These are phyloP conservation scores for Platichthys stellatus DNA, from an alignment of 2,113 vertebrate species.

Conservation along the genomic window DNA sequence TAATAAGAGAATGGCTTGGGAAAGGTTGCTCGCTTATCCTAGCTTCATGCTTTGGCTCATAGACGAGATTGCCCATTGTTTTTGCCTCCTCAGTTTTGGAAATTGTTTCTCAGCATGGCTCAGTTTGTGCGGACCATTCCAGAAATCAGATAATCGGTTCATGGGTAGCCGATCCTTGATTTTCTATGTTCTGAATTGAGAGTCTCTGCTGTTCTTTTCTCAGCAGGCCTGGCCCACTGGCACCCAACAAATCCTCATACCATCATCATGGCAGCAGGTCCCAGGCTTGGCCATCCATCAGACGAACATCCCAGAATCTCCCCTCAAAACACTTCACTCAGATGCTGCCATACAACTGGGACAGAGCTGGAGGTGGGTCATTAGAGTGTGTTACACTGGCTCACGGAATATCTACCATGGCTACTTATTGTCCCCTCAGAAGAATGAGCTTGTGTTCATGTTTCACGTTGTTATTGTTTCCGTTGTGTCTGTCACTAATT, in stretches of 20 bases:
- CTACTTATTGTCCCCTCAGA: no score
- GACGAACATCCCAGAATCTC: slow-evolving; percentile 84
- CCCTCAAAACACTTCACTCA: slow-evolving; percentile 83
- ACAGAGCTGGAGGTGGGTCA: slow-evolving; percentile 91
- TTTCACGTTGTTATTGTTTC: no score
- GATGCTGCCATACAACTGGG: slow-evolving; percentile 87
- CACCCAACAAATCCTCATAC: slow-evolving; percentile 97
- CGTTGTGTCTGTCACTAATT: slow-evolving; percentile 54
- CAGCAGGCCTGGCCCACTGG: slow-evolving; percentile 98
- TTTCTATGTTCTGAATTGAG: slow-evolving; percentile 11
- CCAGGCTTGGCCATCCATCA: slow-evolving; percentile 94
- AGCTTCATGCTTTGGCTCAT: slow-evolving; percentile 67
- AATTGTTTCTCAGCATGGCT: slow-evolving; percentile 71
- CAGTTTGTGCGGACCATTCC: slow-evolving; percentile 48
- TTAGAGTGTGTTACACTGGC: background rate
- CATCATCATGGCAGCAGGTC: slow-evolving; percentile 97
- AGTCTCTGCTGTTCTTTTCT: slow-evolving; percentile 21
- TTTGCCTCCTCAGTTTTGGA: slow-evolving; percentile 46
- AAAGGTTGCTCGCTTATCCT: slow-evolving; percentile 66
- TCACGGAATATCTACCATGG: background rate
- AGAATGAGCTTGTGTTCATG: no score
- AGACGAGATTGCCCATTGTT: slow-evolving; percentile 45
- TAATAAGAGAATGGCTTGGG: slow-evolving; percentile 73
- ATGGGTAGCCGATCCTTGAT: background rate
- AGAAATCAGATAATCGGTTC: slow-evolving; percentile 19